phyloP scores from a whole-genome alignment of 2,888 invertebrate genomes.

The Elgonia sp. region DNA sequence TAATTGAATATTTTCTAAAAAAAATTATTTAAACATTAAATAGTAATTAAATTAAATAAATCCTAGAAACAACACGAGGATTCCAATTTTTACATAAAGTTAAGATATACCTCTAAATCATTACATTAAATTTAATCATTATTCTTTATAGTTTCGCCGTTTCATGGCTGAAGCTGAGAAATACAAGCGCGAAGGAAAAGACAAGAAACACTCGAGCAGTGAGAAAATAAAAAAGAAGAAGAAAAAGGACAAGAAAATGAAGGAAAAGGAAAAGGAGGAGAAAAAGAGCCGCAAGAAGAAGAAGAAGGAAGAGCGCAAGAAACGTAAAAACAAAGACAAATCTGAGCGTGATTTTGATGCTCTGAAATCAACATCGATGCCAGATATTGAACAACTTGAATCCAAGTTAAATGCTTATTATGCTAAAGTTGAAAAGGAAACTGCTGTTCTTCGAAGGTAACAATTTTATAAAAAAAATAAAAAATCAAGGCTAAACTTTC shows the following conservation, averaged over 20 bases:
- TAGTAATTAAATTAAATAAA: too few relatives aligned
- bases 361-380: constrained; percentile 90
- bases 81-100: too few relatives aligned
- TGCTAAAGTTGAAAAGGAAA: constrained; percentile 91
- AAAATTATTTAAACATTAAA: too few relatives aligned
- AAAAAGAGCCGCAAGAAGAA: constrained; percentile 88
- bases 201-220: constrained; percentile 91
- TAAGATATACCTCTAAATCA: too few relatives aligned
- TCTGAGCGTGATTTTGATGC: constrained; percentile 90
- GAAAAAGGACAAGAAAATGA: constrained; percentile 92
- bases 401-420: constrained; percentile 93
- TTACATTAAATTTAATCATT: too few relatives aligned
- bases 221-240: constrained; percentile 91
- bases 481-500: too few relatives aligned
- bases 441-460: constrained; percentile 88
- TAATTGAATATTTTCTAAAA: too few relatives aligned
- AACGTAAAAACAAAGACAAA: constrained; percentile 87
- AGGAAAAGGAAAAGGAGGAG: constrained; percentile 90
- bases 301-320: constrained; percentile 90
- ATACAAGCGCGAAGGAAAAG: constrained; percentile 91
- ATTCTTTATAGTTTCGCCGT: constrained; percentile 89
- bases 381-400: constrained; percentile 92
- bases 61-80: too few relatives aligned
- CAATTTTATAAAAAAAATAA: not conserved
- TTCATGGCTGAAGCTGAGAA: constrained; percentile 94